Evolutionary conservation across 2,888 invertebrate species (phyloP).

Genomic region (Leuctra nigra): DNA sequence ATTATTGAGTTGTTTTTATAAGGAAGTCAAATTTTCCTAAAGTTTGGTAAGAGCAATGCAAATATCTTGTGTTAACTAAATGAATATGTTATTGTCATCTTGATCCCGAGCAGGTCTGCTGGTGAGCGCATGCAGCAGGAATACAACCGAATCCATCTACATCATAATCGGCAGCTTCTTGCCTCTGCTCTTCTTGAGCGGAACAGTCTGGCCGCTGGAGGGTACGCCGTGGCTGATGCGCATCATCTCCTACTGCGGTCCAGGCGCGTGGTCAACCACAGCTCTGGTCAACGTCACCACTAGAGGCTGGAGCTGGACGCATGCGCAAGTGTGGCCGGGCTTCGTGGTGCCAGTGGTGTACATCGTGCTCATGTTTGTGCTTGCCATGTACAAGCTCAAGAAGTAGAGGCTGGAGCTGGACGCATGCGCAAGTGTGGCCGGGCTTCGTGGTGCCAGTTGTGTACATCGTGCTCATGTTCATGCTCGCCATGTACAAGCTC

Average conservation of each 20-base stretch:
- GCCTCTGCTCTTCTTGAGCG: conserved; percentile 79
- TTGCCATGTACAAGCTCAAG: too few species aligned
- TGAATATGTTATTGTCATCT: too few species aligned
- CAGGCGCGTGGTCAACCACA: conserved; percentile 72
- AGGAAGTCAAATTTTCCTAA: too few species aligned
- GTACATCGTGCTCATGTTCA: too few species aligned
- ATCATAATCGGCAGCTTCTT: conserved; percentile 83
- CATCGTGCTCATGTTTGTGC: too few species aligned
- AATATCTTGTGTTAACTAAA: too few species aligned
- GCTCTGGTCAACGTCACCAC: conserved; percentile 69
- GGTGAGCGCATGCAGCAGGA: conserved; percentile 69
- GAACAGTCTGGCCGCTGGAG: conserved; percentile 63
- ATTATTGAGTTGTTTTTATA: too few species aligned
- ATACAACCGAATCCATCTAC: conserved; percentile 76
- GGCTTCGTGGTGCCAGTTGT: too few species aligned
- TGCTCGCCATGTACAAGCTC: too few species aligned
- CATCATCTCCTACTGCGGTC: conserved; percentile 58
- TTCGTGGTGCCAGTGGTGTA: conserved; percentile 60
- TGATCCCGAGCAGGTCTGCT: conserved; percentile 55
- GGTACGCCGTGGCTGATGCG: conserved; percentile 53
- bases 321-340: conserved; percentile 66
- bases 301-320: conserved; percentile 62
- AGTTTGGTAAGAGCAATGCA: too few species aligned
- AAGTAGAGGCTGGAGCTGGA: too few species aligned
- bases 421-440: too few species aligned